Percentiles rank a stretch among this genome's conserved stretches.
Conservation (phyloP, 1,140 invertebrate species). For the Drosophila kepulauana region DNA sequence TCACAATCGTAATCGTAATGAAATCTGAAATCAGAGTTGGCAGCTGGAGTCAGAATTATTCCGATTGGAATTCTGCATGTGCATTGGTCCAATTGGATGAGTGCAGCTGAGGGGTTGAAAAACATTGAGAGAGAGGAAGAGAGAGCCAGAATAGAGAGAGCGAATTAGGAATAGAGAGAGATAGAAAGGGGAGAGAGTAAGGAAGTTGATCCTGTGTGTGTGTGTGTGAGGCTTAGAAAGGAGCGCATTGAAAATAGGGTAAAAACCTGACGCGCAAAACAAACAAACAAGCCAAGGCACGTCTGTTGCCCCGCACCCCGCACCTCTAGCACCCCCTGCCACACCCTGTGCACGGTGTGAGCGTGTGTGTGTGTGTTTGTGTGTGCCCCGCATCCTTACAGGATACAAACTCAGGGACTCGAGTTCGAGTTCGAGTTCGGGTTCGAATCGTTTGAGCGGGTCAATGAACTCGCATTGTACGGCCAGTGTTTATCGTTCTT, state of each 20-base stretch:
- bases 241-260: slow-evolving; percentile 75
- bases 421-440: slow-evolving; percentile 22
- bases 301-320: background rate
- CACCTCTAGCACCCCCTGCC: background rate
- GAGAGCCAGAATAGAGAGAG: background rate
- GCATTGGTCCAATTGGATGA: slow-evolving; percentile 51
- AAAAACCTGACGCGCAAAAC: slow-evolving; percentile 82
- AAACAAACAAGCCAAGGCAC: slow-evolving; percentile 66
- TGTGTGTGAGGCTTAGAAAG: slow-evolving; percentile 48
- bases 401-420: background rate
- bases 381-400: no score
- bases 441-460: slow-evolving; percentile 16
- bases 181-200: background rate
- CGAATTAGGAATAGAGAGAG: background rate
- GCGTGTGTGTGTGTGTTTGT: no score
- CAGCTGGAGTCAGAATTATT: slow-evolving; percentile 10
- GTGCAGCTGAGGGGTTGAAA: slow-evolving; percentile 58
- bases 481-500: slow-evolving; percentile 26
- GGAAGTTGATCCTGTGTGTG: slow-evolving; percentile 25
- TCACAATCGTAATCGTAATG: slow-evolving; percentile 17
- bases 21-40: slow-evolving; percentile 21
- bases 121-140: background rate
- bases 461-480: slow-evolving; percentile 65
- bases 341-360: background rate
- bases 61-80: slow-evolving; percentile 21